These are phyloP conservation scores for Austrofundulus limnaeus DNA, from an alignment of 2,113 vertebrate species.

Conservation along the genomic window DNA sequence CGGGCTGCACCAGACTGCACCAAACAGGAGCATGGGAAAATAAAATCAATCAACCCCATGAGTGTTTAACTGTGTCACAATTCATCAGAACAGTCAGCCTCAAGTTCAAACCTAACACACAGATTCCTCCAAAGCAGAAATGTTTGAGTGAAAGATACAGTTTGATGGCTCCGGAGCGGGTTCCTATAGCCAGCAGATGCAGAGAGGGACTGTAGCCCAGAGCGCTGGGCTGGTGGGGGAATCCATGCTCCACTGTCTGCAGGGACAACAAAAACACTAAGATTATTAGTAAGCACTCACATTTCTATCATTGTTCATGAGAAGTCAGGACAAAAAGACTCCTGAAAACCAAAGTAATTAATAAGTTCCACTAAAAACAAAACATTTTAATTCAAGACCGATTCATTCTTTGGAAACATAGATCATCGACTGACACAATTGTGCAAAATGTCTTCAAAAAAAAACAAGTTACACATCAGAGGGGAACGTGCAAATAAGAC, in stretches of 20 bases:
- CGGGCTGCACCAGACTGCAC: not conserved
- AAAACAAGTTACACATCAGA: too few species aligned
- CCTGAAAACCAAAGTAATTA: too few species aligned
- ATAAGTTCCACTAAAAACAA: too few species aligned
- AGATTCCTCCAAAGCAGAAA: not conserved
- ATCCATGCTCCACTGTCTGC: constrained; percentile 97
- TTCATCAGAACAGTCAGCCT: constrained; percentile 13
- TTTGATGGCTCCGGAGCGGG: constrained; percentile 94
- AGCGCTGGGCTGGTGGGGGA: constrained; percentile 98
- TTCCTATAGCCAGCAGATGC: constrained; percentile 92
- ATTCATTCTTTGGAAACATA: too few species aligned
- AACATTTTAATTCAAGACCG: too few species aligned
- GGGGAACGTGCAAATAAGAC: too few species aligned
- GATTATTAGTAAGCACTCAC: too few species aligned
- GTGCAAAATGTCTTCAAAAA: too few species aligned
- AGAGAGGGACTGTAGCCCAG: constrained; percentile 88
- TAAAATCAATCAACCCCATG: constrained; percentile 7
- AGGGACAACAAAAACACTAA: constrained; percentile 26
- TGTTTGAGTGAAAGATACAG: constrained; percentile 88
- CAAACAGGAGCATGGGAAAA: constrained; percentile 62
- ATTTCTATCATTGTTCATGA: too few species aligned
- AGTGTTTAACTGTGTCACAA: constrained; percentile 20
- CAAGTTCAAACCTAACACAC: constrained; percentile 42
- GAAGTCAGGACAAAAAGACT: too few species aligned
- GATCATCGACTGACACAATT: too few species aligned